A percentile compares a stretch with the other conserved stretches of the same genome.
phyloP scores from a whole-genome alignment of 2,113 vertebrate species.

The Zapornia atra region DNA sequence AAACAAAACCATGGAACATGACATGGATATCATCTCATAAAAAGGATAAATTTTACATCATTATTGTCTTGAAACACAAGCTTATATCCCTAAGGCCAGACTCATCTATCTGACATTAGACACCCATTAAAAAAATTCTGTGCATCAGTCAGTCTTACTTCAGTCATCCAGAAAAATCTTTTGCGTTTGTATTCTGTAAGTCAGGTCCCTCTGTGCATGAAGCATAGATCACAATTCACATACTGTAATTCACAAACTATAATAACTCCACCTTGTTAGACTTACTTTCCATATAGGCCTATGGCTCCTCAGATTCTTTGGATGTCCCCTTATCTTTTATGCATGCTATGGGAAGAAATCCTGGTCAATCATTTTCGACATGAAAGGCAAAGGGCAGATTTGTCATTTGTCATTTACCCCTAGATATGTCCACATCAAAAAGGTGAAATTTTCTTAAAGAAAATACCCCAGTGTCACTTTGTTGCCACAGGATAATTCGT shows the following conservation, averaged over 20 bases:
- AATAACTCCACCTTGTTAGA: neutral
- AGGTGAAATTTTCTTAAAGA: neutral
- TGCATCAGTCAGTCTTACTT: neutral
- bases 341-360: neutral
- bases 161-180: neutral
- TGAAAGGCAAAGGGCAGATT: slow-evolving; percentile 20
- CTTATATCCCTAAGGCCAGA: neutral
- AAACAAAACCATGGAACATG: neutral
- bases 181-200: neutral
- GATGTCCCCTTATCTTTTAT: neutral
- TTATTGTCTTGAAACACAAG: neutral
- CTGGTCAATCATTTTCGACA: neutral
- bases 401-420: slow-evolving; percentile 26
- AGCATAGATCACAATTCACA: neutral
- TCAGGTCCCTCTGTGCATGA: neutral
- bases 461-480: neutral
- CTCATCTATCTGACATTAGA: neutral
- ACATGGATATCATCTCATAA: neutral
- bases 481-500: neutral
- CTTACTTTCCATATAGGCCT: neutral
- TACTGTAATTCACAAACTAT: neutral
- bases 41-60: neutral
- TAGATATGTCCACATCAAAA: slow-evolving; percentile 17
- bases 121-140: neutral
- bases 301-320: neutral